Percentiles rank a stretch among this genome's conserved stretches.
Evolutionary conservation across 2,888 invertebrate genomes (phyloP).

Genomic region (Acleris literana): DNA sequence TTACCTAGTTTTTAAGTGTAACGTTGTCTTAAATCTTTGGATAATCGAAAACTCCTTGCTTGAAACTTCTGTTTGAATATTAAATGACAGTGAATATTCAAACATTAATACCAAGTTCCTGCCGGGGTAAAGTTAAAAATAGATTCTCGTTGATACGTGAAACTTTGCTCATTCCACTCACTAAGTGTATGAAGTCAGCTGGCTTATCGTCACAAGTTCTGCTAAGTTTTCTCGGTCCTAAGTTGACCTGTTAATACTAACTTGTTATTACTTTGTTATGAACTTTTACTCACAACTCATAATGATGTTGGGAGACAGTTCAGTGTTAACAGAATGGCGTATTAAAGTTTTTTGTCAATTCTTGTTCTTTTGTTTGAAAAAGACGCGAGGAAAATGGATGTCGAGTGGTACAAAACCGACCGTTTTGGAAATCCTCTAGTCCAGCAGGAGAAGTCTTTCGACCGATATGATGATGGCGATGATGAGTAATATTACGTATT

Average conservation of each 20-base stretch:
- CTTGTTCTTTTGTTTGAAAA: too few relatives aligned
- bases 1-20: not conserved
- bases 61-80: not conserved
- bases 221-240: constrained; percentile 9
- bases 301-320: too few relatives aligned
- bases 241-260: constrained; percentile 4
- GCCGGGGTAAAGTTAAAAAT: not conserved
- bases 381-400: too few relatives aligned
- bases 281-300: too few relatives aligned
- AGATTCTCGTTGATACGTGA: not conserved
- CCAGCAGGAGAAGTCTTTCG: too few relatives aligned
- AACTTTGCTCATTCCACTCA: constrained; percentile 24
- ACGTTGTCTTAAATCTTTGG: not conserved
- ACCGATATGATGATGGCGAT: too few relatives aligned
- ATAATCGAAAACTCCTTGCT: not conserved
- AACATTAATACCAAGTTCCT: not conserved
- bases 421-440: too few relatives aligned
- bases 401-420: too few relatives aligned
- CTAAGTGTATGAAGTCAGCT: constrained; percentile 8
- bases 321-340: too few relatives aligned
- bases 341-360: too few relatives aligned
- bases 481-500: too few relatives aligned
- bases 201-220: constrained; percentile 17
- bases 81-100: not conserved
- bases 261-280: not conserved